Evolutionary conservation across 1,140 invertebrate genomes (phyloP).

Genomic region (Leptinotarsa defecta): DNA sequence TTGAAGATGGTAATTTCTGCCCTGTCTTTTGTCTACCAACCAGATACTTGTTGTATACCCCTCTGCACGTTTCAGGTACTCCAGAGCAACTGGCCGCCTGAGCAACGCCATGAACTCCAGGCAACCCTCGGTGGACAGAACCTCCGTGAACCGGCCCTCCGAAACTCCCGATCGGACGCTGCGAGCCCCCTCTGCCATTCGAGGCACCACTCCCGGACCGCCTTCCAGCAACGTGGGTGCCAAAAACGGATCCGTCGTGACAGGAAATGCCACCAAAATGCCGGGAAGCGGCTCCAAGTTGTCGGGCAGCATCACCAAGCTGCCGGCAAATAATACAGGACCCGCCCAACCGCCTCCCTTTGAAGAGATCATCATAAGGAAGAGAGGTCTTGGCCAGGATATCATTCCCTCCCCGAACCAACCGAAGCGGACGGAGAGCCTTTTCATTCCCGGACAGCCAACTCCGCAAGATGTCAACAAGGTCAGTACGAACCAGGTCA

Average conservation of each 20-base stretch:
- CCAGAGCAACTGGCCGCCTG: conserved; percentile 63
- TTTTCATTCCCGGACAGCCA: conserved; percentile 63
- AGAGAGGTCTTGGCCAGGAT: conserved; percentile 81
- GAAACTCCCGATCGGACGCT: conserved; percentile 58
- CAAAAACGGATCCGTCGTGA: conserved; percentile 59
- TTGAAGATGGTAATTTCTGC: too few relatives aligned
- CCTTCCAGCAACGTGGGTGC: conserved; percentile 48
- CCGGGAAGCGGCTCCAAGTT: not conserved
- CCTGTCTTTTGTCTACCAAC: not conserved
- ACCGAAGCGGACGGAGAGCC: conserved; percentile 87
- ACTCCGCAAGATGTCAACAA: conserved; percentile 41
- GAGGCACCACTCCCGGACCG: conserved; percentile 57
- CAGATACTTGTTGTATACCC: not conserved
- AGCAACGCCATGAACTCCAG: conserved; percentile 62
- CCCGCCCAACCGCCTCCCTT: conserved; percentile 63
- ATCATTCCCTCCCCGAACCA: conserved; percentile 82
- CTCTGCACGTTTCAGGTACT: conserved; percentile 57
- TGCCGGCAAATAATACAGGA: conserved; percentile 29
- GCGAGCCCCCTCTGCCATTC: conserved; percentile 48
- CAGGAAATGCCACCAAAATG: conserved; percentile 38
- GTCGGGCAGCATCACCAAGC: conserved; percentile 51
- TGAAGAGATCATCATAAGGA: conserved; percentile 78
- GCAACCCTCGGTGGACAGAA: conserved; percentile 76
- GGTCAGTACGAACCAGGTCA: conserved; percentile 31
- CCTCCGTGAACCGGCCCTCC: conserved; percentile 52